Evolutionary conservation across 2,888 invertebrate species (phyloP), one percentile per base, ranked within the genome.

Genomic region (Drosophila tripunctata): DNA sequence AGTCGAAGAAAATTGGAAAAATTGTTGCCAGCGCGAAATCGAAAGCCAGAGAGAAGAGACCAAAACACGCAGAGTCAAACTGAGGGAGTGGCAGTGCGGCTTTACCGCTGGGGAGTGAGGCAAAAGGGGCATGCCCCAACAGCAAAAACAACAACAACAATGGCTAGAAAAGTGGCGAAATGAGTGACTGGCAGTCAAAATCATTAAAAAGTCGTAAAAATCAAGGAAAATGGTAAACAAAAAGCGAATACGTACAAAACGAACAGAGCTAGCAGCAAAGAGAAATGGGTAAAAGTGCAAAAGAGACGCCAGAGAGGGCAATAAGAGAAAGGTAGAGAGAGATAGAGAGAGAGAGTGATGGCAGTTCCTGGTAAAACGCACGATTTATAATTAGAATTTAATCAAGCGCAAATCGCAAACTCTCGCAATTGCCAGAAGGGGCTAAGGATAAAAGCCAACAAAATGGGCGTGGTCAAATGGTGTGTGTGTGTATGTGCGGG

Each of bases 191-290:
- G 74, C 85, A 85, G 83, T 81, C 82, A 87, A 83, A 84, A 87
- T 84, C 83, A 84, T 84, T 84, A 84, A 87, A 87, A 84, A 87
- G 87, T 87, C 87, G 83, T 84, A 84, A 87, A 81, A 87, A 85
- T 84, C 87, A 72, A 72, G 82, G 79, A 61, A 73, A 85, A 76
- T 71, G 82, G 80, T 78, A 85, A 81, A 78, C 72, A 80, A 65
- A 45, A 57, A 47, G 36, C 44, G 40, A 72, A 62, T 58, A 64
- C 47, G 43, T 35, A 17, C 38, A 56, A 48, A 38, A 35, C 12
- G 12, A 27, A 44, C 63, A 61, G 19, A 43, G 52, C 43, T 47
- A 50, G 40, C 7, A 50, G 31, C 17, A 45, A 44, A 50, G 40
- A 40, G 27, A 14, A 24, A 27, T 19, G 33, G 33, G 19, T 30